phyloP scores from a whole-genome alignment of 2,797 vertebrate genomes.

The Semotilus atromaculatus region DNA sequence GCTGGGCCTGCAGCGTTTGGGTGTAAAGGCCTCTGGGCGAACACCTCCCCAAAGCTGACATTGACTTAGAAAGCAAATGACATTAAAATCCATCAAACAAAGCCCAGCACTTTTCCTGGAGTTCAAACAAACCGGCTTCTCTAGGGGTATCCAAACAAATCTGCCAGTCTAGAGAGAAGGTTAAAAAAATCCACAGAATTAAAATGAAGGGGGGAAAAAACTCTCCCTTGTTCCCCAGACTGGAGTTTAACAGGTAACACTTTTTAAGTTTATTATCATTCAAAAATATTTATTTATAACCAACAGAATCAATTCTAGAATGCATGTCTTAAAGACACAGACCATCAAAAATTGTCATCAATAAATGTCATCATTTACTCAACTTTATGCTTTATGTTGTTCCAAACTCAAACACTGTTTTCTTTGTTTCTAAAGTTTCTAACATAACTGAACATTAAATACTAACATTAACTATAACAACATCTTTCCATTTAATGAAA shows the following conservation, averaged over 20 bases:
- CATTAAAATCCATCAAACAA: slow-evolving; percentile 60
- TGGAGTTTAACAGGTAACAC: not conserved
- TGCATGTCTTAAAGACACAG: not conserved
- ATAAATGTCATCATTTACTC: not conserved
- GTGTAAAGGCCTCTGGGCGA: slow-evolving; percentile 30
- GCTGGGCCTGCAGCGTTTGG: slow-evolving; percentile 11
- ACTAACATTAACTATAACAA: too few species aligned
- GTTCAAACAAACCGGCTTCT: slow-evolving; percentile 52
- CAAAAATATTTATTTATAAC: not conserved
- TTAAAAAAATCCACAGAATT: not conserved
- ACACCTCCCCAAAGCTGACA: slow-evolving; percentile 35
- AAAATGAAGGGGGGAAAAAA: not conserved
- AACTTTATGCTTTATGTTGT: not conserved
- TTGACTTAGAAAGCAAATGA: slow-evolving; percentile 53
- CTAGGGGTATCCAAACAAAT: slow-evolving; percentile 30
- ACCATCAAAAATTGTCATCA: too few species aligned
- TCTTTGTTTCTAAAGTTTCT: too few species aligned
- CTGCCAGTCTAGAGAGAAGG: slow-evolving; percentile 46
- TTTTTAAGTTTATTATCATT: not conserved
- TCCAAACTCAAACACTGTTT: not conserved
- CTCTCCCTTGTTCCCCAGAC: not conserved
- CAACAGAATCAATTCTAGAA: not conserved
- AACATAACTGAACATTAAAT: too few species aligned
- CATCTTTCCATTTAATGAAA: too few species aligned
- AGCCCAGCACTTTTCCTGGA: slow-evolving; percentile 50